Base-by-base conservation (phyloP, 2,797 vertebrate species). In the Megalops cyprinoides region DNA sequence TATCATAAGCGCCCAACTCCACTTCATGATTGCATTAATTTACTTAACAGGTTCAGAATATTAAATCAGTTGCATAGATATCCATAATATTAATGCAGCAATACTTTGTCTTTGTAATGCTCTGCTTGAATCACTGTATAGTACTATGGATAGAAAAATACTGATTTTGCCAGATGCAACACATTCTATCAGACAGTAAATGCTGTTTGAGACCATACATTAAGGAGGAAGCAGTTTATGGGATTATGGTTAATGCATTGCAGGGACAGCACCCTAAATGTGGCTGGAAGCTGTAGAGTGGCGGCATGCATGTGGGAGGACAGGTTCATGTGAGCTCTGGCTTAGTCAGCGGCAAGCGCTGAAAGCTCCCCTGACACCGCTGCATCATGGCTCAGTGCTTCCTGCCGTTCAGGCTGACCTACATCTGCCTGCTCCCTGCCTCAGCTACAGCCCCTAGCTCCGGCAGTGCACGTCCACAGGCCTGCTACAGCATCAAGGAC, bases 401-500 rank as follows among this genome's bases (percentile, higher is more conserved):
- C 10, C 81, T 62, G 81, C 84, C 74, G 88, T 79, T 84, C 82
- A 75, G 83, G 82, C 81, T 92, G 90, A 91, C 90, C 91, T 90
- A 92, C 80, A 90, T 92, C 73, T 87, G 86, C 84, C 20, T 20
- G 83, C 86, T 84, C 67, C 28, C 79, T 75, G 82, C 83, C 20
- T 79, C 81, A 84, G 81, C 78, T 62, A 67, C 14, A 58, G 76
- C 81, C 74, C 79, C 58, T n/a, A 76, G 62, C 48, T 58, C 56
- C 79, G 42, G 55, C 76, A 82, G 79, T 23, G 28, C 20, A 60
- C 73, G 82, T 76, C 71, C 71, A 39, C 65, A 69, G 37, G 37
- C 65, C 37, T 34, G 18, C 31, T 69, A 37, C 34, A 44, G 39
- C 67, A 44, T 9, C 39, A 4, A 3, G 28, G 58, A 62, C 7